Conservation (phyloP, 2,113 vertebrate genomes). For the Heliornis fulica region DNA sequence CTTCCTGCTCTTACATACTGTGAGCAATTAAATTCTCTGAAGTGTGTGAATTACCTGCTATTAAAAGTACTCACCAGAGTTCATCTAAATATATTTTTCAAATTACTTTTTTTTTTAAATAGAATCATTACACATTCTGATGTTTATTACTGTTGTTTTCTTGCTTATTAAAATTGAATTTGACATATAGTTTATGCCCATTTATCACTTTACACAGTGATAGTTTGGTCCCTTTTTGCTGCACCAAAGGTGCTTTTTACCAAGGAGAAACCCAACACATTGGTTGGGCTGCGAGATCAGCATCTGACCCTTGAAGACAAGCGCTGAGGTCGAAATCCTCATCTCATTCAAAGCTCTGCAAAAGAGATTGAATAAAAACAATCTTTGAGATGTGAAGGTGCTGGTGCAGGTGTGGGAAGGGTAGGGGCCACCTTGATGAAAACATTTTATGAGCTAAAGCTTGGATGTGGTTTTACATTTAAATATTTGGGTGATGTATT, state of each 20-base stretch:
- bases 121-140: neutral
- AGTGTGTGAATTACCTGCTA: neutral
- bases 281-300: neutral
- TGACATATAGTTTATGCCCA: neutral
- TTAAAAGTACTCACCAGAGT: neutral
- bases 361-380: neutral
- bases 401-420: rapidly evolving
- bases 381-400: neutral
- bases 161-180: neutral
- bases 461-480: neutral
- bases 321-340: neutral
- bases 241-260: neutral
- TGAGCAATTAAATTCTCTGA: neutral
- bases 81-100: rapidly evolving
- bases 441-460: rapidly evolving
- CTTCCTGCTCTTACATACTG: neutral
- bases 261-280: neutral
- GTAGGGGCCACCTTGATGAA: rapidly evolving
- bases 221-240: neutral
- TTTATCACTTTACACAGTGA: neutral
- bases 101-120: neutral
- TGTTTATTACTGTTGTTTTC: neutral
- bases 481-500: neutral
- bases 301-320: rapidly evolving
- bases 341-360: neutral